Base-by-base conservation (phyloP, 2,888 invertebrate genomes). In the Crioceris asparagi region DNA sequence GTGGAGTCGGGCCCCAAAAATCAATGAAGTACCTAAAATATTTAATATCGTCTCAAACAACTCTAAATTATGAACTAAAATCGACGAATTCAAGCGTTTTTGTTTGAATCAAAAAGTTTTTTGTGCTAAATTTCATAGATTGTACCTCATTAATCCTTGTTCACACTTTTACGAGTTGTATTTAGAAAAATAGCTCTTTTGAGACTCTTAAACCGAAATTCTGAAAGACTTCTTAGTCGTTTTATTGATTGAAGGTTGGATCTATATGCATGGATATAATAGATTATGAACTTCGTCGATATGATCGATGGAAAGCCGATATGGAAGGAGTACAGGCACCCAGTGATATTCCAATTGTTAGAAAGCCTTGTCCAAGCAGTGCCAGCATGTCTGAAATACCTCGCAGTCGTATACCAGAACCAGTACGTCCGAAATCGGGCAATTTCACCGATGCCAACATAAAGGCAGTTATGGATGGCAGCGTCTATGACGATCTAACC, bases 191-290 rank as follows among this genome's bases (percentile, higher is more conserved):
- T n/a, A n/a, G n/a, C n/a, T n/a, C n/a, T n/a, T n/a, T n/a, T n/a
- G n/a, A n/a, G n/a, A n/a, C n/a, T n/a, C n/a, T n/a, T n/a, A n/a
- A n/a, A n/a, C n/a, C n/a, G n/a, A n/a, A n/a, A n/a, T n/a, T n/a
- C n/a, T n/a, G n/a, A n/a, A n/a, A n/a, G n/a, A n/a, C n/a, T 10
- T 21, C 6, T 10, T 21, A 7, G 10, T 21, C 7, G 6, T 21
- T 21, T 7, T 17, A 30, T 15, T 31, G 12, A 32, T 41, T 30
- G 10, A 15, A 88, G 79, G 92, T 94, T 59, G 96, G 96, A 31
- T 94, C 96, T 1, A 71, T 97, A 39, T 92, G 92, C 58, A 90
- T 98, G 84, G 91, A 91, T 64, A 85, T 97, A 36, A 80, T 97
- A 46, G 94, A 96, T 58, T 88, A 85, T 67, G 97, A 98, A 65